These are phyloP conservation scores for Drosophila bifasciata DNA, from an alignment of 1,140 invertebrate genomes.

Conservation along the genomic window DNA sequence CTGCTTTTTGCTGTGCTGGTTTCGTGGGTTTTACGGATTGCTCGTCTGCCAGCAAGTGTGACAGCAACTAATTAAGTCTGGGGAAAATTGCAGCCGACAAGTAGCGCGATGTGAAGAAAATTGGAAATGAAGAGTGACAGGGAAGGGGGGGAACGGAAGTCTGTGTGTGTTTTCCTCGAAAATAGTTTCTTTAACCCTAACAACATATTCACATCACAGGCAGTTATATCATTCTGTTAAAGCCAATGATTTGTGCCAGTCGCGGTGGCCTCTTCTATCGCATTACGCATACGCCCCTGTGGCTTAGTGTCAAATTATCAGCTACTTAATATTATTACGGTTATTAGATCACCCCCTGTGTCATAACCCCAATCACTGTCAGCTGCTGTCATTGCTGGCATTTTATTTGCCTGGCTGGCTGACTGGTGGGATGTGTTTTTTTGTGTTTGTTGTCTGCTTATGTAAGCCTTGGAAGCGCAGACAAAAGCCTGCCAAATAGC, in stretches of 20 bases:
- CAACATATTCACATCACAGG: no score
- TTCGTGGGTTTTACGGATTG: conserved; percentile 12
- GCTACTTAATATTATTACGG: conserved; percentile 50
- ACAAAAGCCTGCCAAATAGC: conserved; percentile 73
- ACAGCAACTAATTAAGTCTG: conserved; percentile 60
- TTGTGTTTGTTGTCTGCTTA: conserved; percentile 22
- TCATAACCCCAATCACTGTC: conserved; percentile 53
- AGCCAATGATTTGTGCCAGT: conserved; percentile 16
- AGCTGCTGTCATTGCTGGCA: conserved; percentile 60
- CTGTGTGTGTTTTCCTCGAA: conserved; percentile 7
- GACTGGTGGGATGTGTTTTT: conserved; percentile 2
- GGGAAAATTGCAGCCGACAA: conserved; percentile 43
- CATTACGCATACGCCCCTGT: conserved; percentile 40
- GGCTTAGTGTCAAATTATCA: conserved; percentile 55
- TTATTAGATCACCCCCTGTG: conserved; percentile 32
- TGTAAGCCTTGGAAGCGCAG: conserved; percentile 46
- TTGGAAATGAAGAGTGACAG: conserved; percentile 22
- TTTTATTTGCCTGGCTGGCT: conserved; percentile 18
- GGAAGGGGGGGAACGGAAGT: no score
- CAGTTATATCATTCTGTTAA: conserved; percentile 2
- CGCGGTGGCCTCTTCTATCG: conserved; percentile 13
- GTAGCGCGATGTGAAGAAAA: conserved; percentile 21
- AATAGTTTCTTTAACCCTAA: neutral
- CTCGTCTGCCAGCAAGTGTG: conserved; percentile 45
- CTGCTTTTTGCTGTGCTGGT: conserved; percentile 10